These are phyloP conservation scores for Loriculus beryllinus DNA, from an alignment of 2,797 vertebrate genomes.

Conservation along the genomic window DNA sequence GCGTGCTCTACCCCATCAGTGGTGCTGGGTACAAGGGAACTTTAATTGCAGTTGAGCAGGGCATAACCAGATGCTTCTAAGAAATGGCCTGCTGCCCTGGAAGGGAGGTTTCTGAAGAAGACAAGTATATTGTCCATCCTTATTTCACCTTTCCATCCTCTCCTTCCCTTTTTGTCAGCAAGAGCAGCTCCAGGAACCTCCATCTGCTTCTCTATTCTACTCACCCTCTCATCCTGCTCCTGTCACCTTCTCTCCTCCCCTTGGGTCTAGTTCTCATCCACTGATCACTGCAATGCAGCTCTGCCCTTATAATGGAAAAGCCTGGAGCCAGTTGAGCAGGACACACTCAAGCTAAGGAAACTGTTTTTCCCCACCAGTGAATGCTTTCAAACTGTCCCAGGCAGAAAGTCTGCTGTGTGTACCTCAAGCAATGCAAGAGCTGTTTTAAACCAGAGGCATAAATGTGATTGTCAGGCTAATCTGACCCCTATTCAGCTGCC, in stretches of 20 bases:
- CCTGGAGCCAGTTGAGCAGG: neutral
- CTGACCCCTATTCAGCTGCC: neutral
- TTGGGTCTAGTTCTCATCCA: neutral
- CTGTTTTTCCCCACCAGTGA: neutral
- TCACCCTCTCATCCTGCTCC: neutral
- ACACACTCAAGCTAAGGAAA: fast-evolving
- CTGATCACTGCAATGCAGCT: neutral
- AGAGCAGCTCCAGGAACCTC: neutral
- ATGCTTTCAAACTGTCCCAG: neutral
- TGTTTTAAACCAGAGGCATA: neutral
- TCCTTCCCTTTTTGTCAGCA: neutral
- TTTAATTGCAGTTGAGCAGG: neutral
- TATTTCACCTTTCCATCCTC: neutral
- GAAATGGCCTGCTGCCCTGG: neutral
- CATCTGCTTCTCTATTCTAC: neutral
- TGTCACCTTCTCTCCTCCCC: neutral
- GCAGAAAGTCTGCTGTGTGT: neutral
- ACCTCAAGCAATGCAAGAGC: neutral
- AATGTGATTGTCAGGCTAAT: neutral
- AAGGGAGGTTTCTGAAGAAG: neutral
- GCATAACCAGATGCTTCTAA: neutral
- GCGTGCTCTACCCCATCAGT: neutral
- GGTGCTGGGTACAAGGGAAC: neutral
- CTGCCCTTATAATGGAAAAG: neutral
- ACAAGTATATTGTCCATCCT: neutral